Conservation (phyloP, 92 coral and sea anemone genomes). For the Porites cylindrica region DNA sequence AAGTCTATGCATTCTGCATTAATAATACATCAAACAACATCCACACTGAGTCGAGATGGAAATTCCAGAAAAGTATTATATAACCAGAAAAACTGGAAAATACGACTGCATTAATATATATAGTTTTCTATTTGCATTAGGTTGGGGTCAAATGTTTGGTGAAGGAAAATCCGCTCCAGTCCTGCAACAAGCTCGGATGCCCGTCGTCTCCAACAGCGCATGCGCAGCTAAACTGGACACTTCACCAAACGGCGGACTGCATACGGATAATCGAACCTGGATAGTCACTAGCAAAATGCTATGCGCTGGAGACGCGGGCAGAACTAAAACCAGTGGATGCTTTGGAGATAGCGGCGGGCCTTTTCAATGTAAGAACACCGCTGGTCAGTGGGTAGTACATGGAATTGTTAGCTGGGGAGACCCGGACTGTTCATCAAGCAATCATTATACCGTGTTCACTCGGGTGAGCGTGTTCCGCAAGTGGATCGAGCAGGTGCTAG, state of each 20-base stretch:
- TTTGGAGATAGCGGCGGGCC: constrained; percentile 99
- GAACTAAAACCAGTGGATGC: constrained; percentile 85
- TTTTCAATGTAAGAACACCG: constrained; percentile 73
- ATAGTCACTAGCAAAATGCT: constrained; percentile 85
- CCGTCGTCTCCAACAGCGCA: constrained; percentile 86
- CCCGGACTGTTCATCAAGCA: constrained; percentile 81
- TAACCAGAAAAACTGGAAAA: too few species aligned
- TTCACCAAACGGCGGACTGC: constrained; percentile 83
- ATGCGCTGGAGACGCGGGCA: constrained; percentile 96
- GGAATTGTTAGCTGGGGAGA: constrained; percentile 99
- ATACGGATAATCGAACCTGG: constrained; percentile 91
- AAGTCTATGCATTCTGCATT: too few species aligned
- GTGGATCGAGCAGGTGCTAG: constrained; percentile 72
- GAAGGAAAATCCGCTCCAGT: constrained; percentile 73
- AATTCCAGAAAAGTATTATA: too few species aligned
- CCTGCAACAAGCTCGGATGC: constrained; percentile 92
- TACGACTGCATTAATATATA: background rate
- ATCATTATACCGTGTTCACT: constrained; percentile 87
- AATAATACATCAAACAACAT: too few species aligned
- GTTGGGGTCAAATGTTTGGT: constrained; percentile 91
- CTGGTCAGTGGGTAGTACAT: constrained; percentile 85
- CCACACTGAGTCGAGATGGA: too few species aligned
- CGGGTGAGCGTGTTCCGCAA: constrained; percentile 75
- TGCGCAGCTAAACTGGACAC: constrained; percentile 85
- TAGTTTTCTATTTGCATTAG: constrained; percentile 28